Base-by-base conservation (phyloP, 2,888 invertebrate genomes). In the Lycia hirtaria region DNA sequence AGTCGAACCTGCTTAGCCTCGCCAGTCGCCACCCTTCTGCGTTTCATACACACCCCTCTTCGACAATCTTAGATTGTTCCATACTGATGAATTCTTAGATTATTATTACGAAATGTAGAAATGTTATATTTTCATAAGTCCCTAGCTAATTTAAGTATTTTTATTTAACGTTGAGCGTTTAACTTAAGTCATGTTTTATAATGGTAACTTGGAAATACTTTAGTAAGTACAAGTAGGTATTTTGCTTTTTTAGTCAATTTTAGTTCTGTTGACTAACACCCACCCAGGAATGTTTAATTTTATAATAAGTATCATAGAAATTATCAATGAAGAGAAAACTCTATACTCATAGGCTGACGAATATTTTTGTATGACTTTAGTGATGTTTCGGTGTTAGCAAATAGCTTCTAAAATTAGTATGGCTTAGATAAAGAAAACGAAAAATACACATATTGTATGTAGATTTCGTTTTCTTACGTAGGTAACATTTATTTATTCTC, bases 1-100 rank as follows among this genome's bases (percentile, higher is more conserved):
- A 32, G 12, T 32, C 10, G 32, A 61, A 78, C 76, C 83, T 82
- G 75, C 75, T 78, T 81, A 67, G 44, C 64, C 30, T 69, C 76
- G 62, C 73, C 24, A 72, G n/a, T n/a, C n/a, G n/a, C n/a, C n/a
- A n/a, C n/a, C 70, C 65, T 62, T 64, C 66, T 65, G 68, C 66
- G 50, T 72, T 73, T 72, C 69, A 69, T 71, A 73, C n/a, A n/a
- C n/a, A n/a, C n/a, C n/a, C 9, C 68, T 69, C 68, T 67, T 33
- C 57, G 51, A 59, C 4, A 37, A 43, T 57, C 48, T 55, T 57
- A 57, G 60, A 48, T 40, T 38, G n/a, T 22, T 35, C n/a, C 37
- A 48, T 55, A 45, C 43, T 17, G 15, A 41, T 12, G 3, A 3
- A 17, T 26, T 26, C 17, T 26, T 26, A 41, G 9, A 26, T 10